phyloP scores from a whole-genome alignment of 2,797 vertebrate genomes.

The Platalea minor region DNA sequence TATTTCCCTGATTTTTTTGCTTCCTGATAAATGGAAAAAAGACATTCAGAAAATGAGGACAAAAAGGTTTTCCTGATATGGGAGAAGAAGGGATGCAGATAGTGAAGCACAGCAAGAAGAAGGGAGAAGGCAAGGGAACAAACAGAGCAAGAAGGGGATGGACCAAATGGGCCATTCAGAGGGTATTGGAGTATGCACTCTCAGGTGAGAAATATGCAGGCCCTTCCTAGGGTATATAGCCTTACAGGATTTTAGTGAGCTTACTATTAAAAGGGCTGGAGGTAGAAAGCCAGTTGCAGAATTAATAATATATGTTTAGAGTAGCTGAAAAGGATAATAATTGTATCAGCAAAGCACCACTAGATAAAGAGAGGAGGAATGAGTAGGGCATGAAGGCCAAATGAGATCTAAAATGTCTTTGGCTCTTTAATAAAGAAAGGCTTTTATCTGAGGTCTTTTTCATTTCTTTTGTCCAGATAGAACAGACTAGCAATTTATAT shows the following conservation, averaged over 20 bases:
- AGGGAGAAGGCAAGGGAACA: not conserved
- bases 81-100: not conserved
- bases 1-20: not conserved
- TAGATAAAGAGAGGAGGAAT: constrained; percentile 17
- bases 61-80: not conserved
- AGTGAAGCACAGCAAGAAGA: not conserved
- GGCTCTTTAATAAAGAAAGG: constrained; percentile 25
- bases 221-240: not conserved
- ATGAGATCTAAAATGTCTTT: constrained; percentile 41
- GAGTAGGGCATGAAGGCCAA: constrained; percentile 28
- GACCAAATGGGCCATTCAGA: not conserved
- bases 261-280: not conserved
- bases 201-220: not conserved
- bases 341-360: constrained; percentile 8
- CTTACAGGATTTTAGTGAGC: not conserved
- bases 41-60: not conserved
- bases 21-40: not conserved
- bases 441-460: constrained; percentile 59
- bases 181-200: not conserved
- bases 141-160: not conserved
- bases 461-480: constrained; percentile 49
- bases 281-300: not conserved
- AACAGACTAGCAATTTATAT: constrained; percentile 37
- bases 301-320: constrained; percentile 36
- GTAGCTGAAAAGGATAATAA: constrained; percentile 26